phyloP scores from a whole-genome alignment of 2,888 invertebrate genomes.

The Miltochrista miniata region DNA sequence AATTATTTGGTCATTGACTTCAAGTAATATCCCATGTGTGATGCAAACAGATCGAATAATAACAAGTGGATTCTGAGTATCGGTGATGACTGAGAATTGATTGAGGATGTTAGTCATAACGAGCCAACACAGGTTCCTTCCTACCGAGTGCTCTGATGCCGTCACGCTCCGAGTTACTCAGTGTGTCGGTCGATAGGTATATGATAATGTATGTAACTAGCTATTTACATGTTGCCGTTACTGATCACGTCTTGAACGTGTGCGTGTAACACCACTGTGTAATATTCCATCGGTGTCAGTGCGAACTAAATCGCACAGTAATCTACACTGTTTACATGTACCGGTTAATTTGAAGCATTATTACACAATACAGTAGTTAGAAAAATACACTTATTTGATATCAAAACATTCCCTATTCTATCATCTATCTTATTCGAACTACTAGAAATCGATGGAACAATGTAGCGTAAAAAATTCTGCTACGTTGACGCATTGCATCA shows the following conservation, averaged over 20 bases:
- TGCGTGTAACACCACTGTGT: background rate
- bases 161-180: slow-evolving; percentile 32
- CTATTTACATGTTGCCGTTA: slow-evolving; percentile 18
- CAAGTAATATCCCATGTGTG: slow-evolving; percentile 2
- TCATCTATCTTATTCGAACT: slow-evolving; percentile 3
- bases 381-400: background rate
- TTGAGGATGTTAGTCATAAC: slow-evolving; percentile 51
- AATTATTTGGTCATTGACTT: background rate
- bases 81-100: slow-evolving; percentile 36
- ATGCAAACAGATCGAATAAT: slow-evolving; percentile 39
- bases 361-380: background rate
- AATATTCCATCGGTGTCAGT: slow-evolving; percentile 35
- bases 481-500: slow-evolving; percentile 48
- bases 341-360: slow-evolving; percentile 13
- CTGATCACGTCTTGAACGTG: slow-evolving; percentile 17
- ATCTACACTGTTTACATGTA: slow-evolving; percentile 27
- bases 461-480: slow-evolving; percentile 9
- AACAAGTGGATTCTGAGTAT: slow-evolving; percentile 48
- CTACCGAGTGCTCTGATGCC: slow-evolving; percentile 12
- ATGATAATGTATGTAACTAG: slow-evolving; percentile 16
- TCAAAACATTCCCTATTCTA: background rate
- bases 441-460: slow-evolving; percentile 7
- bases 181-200: slow-evolving; percentile 14
- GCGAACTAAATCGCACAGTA: slow-evolving; percentile 34
- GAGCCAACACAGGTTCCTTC: slow-evolving; percentile 37